These are phyloP conservation scores for Aphyosemion australe DNA, from an alignment of 2,113 vertebrate genomes.

Conservation along the genomic window DNA sequence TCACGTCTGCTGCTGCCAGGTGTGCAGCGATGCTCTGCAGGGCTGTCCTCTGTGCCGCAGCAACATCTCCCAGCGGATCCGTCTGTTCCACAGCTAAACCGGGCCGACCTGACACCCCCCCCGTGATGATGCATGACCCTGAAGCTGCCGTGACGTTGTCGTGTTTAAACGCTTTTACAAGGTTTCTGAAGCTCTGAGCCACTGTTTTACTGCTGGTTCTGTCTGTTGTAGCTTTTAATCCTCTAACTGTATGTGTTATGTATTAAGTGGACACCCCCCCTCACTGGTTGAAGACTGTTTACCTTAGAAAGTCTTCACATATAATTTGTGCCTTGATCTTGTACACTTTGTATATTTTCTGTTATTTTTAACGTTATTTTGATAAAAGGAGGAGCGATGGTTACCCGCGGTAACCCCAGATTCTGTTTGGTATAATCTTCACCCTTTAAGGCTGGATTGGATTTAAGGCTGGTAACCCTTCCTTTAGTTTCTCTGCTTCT, in stretches of 20 bases:
- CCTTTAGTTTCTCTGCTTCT: no score
- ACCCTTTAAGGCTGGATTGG: no score
- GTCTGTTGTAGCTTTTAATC: no score
- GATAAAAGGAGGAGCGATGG: no score
- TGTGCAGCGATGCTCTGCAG: constrained; percentile 83
- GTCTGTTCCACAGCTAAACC: constrained; percentile 82
- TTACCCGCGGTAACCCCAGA: no score
- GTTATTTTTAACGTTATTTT: no score
- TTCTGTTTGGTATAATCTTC: no score
- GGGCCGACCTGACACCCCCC: not conserved
- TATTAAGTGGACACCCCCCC: no score
- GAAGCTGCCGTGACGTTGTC: constrained; percentile 12
- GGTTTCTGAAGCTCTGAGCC: constrained; percentile 25
- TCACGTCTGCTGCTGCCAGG: constrained; percentile 92
- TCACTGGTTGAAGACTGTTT: not conserved
- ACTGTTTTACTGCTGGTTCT: constrained; percentile 15
- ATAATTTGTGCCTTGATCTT: not conserved
- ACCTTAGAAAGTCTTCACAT: not conserved
- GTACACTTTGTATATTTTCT: no score
- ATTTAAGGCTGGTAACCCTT: no score
- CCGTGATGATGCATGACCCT: constrained; percentile 44
- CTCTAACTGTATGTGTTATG: no score
- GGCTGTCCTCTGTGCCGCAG: constrained; percentile 90
- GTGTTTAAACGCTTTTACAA: not conserved
- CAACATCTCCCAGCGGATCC: constrained; percentile 82